These are phyloP conservation scores for Nasalis larvatus DNA, from an alignment of 2,113 vertebrate species.

Conservation along the genomic window DNA sequence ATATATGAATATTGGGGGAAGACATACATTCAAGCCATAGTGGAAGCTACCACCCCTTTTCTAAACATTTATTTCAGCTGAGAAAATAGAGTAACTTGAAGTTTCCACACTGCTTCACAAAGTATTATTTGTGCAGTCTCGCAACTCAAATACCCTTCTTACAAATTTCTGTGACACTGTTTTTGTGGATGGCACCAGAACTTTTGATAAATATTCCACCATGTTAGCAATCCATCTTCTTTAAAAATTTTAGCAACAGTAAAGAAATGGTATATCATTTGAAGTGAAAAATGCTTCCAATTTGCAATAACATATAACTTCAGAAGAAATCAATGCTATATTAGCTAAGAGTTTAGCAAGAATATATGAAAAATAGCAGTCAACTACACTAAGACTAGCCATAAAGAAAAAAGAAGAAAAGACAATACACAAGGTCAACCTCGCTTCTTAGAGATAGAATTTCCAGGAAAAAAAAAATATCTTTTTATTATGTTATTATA, in stretches of 20 bases:
- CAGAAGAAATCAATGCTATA: constrained; percentile 58
- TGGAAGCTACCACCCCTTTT: not conserved
- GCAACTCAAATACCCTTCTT: not conserved
- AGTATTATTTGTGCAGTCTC: not conserved
- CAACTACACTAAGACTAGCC: not conserved
- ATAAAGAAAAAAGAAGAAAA: constrained; percentile 55
- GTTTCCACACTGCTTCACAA: not conserved
- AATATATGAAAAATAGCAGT: constrained; percentile 35
- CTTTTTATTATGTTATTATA: constrained; percentile 34
- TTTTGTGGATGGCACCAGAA: not conserved
- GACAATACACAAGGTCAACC: constrained; percentile 13
- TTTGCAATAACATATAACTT: constrained; percentile 60
- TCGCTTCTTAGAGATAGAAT: not conserved
- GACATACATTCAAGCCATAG: not conserved
- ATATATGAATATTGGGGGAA: not conserved
- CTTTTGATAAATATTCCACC: not conserved
- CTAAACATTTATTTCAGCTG: not conserved
- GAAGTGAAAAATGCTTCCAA: constrained; percentile 64
- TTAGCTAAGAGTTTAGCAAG: constrained; percentile 57
- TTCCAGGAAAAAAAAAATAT: constrained; percentile 54
- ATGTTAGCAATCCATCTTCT: not conserved
- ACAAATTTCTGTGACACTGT: not conserved
- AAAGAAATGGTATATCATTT: constrained; percentile 44
- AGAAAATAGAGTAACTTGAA: not conserved
- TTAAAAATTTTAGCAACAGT: not conserved